Evolutionary conservation across 2,888 invertebrate genomes (phyloP), one percentile per base, ranked within the genome.

Genomic region (Piscicola geometra): DNA sequence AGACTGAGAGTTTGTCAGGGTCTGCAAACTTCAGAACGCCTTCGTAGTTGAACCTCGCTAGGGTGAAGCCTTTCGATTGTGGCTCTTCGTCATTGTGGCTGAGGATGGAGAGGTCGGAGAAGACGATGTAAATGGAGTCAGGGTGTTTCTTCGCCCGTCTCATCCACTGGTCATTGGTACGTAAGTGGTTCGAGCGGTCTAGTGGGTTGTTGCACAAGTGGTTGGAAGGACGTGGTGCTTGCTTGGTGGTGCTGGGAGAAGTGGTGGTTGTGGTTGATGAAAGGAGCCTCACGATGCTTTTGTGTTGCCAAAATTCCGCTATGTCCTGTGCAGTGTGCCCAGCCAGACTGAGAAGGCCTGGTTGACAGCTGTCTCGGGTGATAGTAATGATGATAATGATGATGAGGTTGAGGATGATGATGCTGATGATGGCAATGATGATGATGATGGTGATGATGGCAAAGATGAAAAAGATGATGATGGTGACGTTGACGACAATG

Each of bases 301-400:
- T 67, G 76, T 84, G 83, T 75, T 83, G 83, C 84, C 84, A 84
- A 78, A 85, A 84, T 28, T 81, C 77, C 21, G 84, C 84, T 30
- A 85, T 84, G 66, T 84, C 84, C 47, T 80, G 76, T 0, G 85
- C 84, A 21, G 83, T 83, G 75, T 84, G 84, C n/a, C 84, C 85
- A n/a, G 82, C 81, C 18, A 81, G 78, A 78, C 83, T 85, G 21
- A 83, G 79, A 3, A 81, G 50, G 71, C 80, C 80, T 0, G 79
- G 79, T 78, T 83, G 82, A 80, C 82, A 82, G 52, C 84, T 84
- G 79, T 66, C 76, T 77, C 12, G n/a, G 25, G 67, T 30, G 9
- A 35, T 5, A 74, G 33, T 1, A n/a, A 0, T 28, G 30, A n/a
- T 0, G 0, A 74, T 2, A 30, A 66, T 25, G 60, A 66, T 25